A percentile compares a stretch with the other conserved stretches of the same genome.
Conservation (phyloP, 2,888 invertebrate species). For the Sarcophaga subvicina region DNA sequence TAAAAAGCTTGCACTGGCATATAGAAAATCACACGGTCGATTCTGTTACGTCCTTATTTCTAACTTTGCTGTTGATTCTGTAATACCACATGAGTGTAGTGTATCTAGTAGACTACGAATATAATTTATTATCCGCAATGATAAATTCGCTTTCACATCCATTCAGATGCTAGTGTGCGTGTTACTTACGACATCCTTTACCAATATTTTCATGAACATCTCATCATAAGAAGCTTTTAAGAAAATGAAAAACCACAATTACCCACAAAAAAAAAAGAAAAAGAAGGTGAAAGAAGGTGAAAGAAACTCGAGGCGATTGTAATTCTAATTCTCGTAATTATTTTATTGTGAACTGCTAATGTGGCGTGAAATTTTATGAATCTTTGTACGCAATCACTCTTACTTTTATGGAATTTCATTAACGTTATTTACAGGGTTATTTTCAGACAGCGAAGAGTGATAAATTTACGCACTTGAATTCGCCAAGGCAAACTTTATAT, state of each 20-base stretch:
- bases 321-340: conserved; percentile 71
- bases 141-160: not conserved
- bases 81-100: too few relatives aligned
- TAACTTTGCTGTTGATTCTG: too few relatives aligned
- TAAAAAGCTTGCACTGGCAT: too few relatives aligned
- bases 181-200: conserved; percentile 1
- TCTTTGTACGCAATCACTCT: conserved; percentile 14
- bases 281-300: not conserved
- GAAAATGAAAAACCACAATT: conserved; percentile 61
- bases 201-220: not conserved
- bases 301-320: conserved; percentile 39
- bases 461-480: conserved; percentile 26
- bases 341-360: conserved; percentile 76
- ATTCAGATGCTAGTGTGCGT: not conserved
- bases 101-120: too few relatives aligned
- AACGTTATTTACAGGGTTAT: not conserved
- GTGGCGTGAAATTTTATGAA: conserved; percentile 75
- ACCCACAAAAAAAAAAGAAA: not conserved
- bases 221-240: conserved; percentile 52
- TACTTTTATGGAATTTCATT: not conserved
- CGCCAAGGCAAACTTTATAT: not conserved
- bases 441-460: not conserved
- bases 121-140: not conserved
- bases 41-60: too few relatives aligned
- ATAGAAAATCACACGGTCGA: too few relatives aligned